Base-by-base conservation (phyloP, 2,888 invertebrate genomes). In the Calephelis perditalis region DNA sequence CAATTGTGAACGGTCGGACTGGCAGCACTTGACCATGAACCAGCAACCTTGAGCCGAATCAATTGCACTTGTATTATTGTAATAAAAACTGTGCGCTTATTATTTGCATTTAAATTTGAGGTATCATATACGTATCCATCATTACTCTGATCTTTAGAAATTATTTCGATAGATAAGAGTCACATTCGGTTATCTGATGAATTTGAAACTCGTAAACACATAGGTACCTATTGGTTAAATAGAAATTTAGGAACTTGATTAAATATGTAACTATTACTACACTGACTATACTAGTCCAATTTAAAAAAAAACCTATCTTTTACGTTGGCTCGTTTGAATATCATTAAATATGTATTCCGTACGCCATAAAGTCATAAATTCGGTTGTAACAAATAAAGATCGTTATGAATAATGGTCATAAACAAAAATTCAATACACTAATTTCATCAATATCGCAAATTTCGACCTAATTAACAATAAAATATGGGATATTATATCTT, bases 371-470 rank as follows among this genome's bases (percentile, higher is more conserved):
- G 10, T 35, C 52, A 49, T 10, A 49, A 52, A 35, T 52, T 52
- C 26, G 26, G 15, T 52, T 52, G 35, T 52, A 52, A 35, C 52
- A 11, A 52, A 52, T 35, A 65, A 63, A 60, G 63, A 65, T 63
- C 64, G 64, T 68, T 70, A 70, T 67, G 71, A 74, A 73, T 75
- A 74, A 74, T 70, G 69, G 63, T 70, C 72, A 73, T 76, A 73
- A 78, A 77, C 71, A 72, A 71, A 72, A 79, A 77, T 77, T 78
- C 79, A 77, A 77, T 76, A 81, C 81, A 77, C 78, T 74, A 63
- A 79, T 78, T 73, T 72, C 68, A 10, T 26, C 10, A 52, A 52
- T 35, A 26, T 35, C 8, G 26, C 10, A 35, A 52, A 52, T 35
- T 26, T 52, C 52, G 11, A 52, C 52, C 52, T 52, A 52, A 52